A percentile compares a stretch with the other conserved stretches of the same genome.
Evolutionary conservation across 2,113 vertebrate species (phyloP).

Genomic region (Scophthalmus maximus): DNA sequence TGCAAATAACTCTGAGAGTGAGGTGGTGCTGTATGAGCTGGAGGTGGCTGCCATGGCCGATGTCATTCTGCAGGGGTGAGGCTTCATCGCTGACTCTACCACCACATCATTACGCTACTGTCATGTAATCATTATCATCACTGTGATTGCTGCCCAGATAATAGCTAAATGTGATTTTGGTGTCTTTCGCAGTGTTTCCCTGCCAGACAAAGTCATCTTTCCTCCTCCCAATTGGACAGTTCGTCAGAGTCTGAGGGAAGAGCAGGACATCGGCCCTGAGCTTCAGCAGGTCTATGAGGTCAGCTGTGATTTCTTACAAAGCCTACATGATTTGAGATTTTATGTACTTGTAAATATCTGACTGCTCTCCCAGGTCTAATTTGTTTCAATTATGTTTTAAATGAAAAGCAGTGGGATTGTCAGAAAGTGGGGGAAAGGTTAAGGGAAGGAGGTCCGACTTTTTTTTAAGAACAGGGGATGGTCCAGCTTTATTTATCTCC

Average conservation of each 20-base stretch:
- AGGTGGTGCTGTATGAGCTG: constrained; percentile 79
- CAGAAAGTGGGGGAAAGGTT: no score
- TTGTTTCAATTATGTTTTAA: no score
- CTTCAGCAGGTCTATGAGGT: constrained; percentile 90
- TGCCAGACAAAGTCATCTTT: constrained; percentile 84
- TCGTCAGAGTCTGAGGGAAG: constrained; percentile 68
- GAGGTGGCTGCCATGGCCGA: constrained; percentile 82
- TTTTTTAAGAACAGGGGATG: no score
- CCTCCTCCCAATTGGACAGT: constrained; percentile 81
- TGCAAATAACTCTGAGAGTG: constrained; percentile 88
- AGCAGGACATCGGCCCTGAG: constrained; percentile 84
- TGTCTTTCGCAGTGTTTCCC: constrained; percentile 81
- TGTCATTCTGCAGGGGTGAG: constrained; percentile 87
- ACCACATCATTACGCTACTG: neutral
- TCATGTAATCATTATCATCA: neutral
- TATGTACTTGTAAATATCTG: neutral
- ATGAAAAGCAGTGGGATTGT: no score
- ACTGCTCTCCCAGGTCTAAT: no score
- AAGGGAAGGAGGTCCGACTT: no score
- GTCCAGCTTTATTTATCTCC: neutral
- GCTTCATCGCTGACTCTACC: neutral
- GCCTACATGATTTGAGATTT: neutral
- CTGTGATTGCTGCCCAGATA: neutral
- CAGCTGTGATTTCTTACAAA: neutral
- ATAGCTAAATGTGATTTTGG: neutral